Evolutionary conservation across 1,140 invertebrate species (phyloP).

Genomic region (Eumaeus atala): DNA sequence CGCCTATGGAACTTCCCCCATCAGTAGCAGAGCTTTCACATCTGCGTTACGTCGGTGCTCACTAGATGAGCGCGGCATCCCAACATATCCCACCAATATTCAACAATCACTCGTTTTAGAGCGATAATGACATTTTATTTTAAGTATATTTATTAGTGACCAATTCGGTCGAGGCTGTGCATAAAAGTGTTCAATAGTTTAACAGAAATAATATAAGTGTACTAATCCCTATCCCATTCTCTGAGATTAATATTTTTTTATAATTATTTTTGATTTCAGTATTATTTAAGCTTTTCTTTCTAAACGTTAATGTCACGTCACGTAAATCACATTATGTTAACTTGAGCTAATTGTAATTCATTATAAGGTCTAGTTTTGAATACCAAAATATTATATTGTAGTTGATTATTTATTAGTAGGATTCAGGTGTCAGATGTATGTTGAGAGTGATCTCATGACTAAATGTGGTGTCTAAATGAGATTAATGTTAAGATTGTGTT

Average conservation of each 20-base stretch:
- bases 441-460: conserved; percentile 65
- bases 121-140: conserved; percentile 62
- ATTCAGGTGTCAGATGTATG: conserved; percentile 51
- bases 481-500: conserved; percentile 49
- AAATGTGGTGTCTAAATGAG: conserved; percentile 36
- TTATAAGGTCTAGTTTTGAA: conserved; percentile 64
- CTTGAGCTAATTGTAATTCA: conserved; percentile 30
- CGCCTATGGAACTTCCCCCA: conserved; percentile 41
- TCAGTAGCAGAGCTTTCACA: conserved; percentile 58
- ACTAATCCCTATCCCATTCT: conserved; percentile 58
- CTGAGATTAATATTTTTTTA: conserved; percentile 55
- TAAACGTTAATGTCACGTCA: conserved; percentile 33
- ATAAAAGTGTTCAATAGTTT: conserved; percentile 71
- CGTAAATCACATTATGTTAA: conserved; percentile 17
- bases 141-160: conserved; percentile 61
- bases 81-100: conserved; percentile 74
- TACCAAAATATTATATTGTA: conserved; percentile 68
- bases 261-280: conserved; percentile 51
- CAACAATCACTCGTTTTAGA: conserved; percentile 72
- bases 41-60: conserved; percentile 78
- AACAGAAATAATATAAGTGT: conserved; percentile 51
- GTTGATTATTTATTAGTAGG: conserved; percentile 69
- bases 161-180: conserved; percentile 67
- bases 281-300: conserved; percentile 47
- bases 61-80: conserved; percentile 65